Base-by-base conservation (phyloP, 2,888 invertebrate genomes). In the Ernsta delagoae region DNA sequence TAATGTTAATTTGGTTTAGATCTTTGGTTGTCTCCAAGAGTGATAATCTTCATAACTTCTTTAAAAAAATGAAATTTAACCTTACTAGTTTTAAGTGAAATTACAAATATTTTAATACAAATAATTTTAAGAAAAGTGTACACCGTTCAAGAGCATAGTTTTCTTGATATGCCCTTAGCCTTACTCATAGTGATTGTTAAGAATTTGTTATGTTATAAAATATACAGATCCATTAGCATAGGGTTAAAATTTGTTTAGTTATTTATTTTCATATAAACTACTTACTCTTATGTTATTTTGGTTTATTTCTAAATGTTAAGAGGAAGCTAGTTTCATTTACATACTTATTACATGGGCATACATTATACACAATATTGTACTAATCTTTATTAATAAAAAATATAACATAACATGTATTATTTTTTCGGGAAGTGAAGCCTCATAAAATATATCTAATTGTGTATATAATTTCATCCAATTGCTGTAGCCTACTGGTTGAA, bases 281-380 rank as follows among this genome's bases (percentile, higher is more conserved):
- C 90, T 87, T 83, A 84, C 90, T 90, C 90, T 92, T 91, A 83
- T 66, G 68, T 67, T 50, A 56, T 65, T 70, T 80, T 82, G 77
- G 78, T 79, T 71, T 75, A 59, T 71, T 70, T 74, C 79, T 85
- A 88, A 86, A 78, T 79, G 79, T 82, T 89, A 91, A 91, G 91
- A 89, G 36, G 71, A 84, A 84, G 79, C 86, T 88, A 87, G 81
- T 89, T 90, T 86, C 83, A 78, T 50, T 16, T 59, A 65, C 36
- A 56, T 59, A 66, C 39, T 66, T 50, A 66, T 59, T 65, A 57
- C 16, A 65, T 50, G 59, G 65, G 59, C 65, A 59, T 59, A 65
- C 65, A 59, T n/a, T 65, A 53, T n/a, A 24, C 36, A 65, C 59
- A 56, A 65, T 65, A 59, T 50, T 65, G 59, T 59, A 53, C 12